Percentiles rank a stretch among this genome's conserved stretches.
Conservation (phyloP, 2,797 vertebrate species). For the Sphenopsis melanotis region DNA sequence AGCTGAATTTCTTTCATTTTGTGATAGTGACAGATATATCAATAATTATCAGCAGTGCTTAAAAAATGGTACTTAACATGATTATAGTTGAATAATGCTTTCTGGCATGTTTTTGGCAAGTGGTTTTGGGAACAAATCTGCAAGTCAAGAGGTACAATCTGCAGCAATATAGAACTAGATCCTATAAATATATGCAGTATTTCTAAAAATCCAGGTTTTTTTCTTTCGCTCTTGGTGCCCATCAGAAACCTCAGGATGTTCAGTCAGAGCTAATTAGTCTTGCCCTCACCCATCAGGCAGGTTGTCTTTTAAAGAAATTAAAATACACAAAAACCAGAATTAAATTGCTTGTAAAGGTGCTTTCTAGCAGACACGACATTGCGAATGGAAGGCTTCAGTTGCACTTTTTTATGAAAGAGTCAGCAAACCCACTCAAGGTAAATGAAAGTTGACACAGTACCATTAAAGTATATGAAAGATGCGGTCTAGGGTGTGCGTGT, state of each 20-base stretch:
- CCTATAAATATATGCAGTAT: neutral
- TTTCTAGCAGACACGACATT: neutral
- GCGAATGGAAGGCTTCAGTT: neutral
- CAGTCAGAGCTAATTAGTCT: neutral
- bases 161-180: neutral
- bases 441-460: constrained; percentile 66
- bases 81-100: neutral
- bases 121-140: neutral
- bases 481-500: constrained; percentile 29
- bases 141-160: neutral
- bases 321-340: neutral
- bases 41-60: neutral
- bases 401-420: constrained; percentile 37
- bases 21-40: neutral
- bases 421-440: constrained; percentile 51
- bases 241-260: neutral
- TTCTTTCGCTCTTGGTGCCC: neutral
- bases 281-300: neutral
- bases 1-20: neutral
- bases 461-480: constrained; percentile 54
- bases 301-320: neutral
- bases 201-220: neutral
- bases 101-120: neutral
- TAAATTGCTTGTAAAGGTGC: neutral
- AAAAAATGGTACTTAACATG: neutral